Evolutionary conservation across 2,113 vertebrate genomes (phyloP).

Genomic region (Dromiciops gliroides): DNA sequence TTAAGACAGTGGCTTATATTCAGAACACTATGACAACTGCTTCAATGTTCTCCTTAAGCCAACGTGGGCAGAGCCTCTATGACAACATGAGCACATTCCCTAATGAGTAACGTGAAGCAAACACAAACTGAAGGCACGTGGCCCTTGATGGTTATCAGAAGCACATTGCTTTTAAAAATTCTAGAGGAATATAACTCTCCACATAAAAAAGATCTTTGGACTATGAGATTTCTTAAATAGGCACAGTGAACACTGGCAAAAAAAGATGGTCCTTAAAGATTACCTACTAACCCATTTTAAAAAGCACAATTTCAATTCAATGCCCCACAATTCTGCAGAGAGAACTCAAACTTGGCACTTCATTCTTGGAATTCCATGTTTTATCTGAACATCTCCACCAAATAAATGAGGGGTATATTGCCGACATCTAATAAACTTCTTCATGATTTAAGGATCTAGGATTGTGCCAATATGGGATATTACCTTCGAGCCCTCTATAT

Average conservation of each 20-base stretch:
- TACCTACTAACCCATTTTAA: neutral
- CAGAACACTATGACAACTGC: conserved; percentile 55
- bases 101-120: conserved; percentile 65
- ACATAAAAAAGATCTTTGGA: neutral
- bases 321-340: neutral
- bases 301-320: rapidly evolving
- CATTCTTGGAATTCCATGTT: neutral
- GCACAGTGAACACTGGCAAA: neutral
- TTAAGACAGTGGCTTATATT: neutral
- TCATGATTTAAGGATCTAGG: neutral
- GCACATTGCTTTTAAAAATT: neutral
- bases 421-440: neutral
- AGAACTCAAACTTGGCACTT: neutral
- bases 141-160: neutral
- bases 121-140: conserved; percentile 44
- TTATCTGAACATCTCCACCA: neutral
- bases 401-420: neutral
- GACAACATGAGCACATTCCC: conserved; percentile 67
- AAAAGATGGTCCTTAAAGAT: neutral
- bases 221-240: neutral
- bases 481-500: neutral
- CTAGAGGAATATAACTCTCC: conserved; percentile 11
- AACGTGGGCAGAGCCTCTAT: conserved; percentile 66
- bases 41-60: conserved; percentile 72
- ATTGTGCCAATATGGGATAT: neutral